phyloP scores from a whole-genome alignment of 1,140 invertebrate genomes.

The Hetaerina americana region DNA sequence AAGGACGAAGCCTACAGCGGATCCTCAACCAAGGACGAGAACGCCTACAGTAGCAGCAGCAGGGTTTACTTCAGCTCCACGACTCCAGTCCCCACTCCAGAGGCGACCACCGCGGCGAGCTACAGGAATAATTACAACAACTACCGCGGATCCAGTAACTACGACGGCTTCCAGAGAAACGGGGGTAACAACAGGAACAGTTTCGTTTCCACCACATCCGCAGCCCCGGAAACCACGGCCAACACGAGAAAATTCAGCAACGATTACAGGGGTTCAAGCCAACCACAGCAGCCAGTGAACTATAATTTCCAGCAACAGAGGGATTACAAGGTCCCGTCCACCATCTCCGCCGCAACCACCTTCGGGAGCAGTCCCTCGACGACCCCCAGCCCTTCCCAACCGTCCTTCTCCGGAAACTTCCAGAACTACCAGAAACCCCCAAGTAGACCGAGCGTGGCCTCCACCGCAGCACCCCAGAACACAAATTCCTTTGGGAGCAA shows the following conservation, averaged over 20 bases:
- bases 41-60: conserved; percentile 21
- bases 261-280: background rate
- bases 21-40: conserved; percentile 22
- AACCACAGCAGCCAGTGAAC: background rate
- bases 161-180: background rate
- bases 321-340: background rate
- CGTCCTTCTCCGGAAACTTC: background rate
- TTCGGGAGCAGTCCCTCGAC: background rate
- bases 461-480: background rate
- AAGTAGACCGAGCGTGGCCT: conserved; percentile 1
- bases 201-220: background rate
- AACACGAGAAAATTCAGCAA: background rate
- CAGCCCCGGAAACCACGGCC: background rate
- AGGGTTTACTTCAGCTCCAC: conserved; percentile 20
- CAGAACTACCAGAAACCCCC: background rate
- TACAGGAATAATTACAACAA: background rate
- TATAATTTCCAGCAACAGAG: background rate
- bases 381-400: conserved; percentile 37
- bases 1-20: conserved; percentile 25
- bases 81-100: no score
- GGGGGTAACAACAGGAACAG: background rate
- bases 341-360: background rate
- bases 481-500: conserved; percentile 4
- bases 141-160: background rate
- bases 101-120: background rate